These are phyloP conservation scores for Microtus montanus DNA, from an alignment of 2,113 vertebrate genomes.

Conservation along the genomic window DNA sequence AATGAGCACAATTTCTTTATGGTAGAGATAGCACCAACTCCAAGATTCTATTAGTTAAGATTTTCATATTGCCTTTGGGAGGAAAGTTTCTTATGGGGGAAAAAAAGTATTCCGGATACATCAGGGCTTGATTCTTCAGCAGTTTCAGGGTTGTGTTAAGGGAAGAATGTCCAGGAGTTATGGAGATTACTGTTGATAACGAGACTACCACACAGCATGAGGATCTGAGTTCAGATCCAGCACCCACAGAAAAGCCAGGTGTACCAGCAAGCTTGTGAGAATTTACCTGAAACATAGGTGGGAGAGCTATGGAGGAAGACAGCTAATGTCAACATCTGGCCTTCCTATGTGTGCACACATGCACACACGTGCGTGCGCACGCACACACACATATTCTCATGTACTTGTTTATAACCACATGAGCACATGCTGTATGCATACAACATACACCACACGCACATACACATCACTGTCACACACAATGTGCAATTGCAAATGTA, in stretches of 20 bases:
- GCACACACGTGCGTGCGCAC: neutral
- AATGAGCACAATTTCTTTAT: neutral
- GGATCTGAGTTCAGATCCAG: neutral
- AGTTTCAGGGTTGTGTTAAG: neutral
- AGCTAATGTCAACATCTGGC: neutral
- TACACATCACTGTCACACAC: neutral
- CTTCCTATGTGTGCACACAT: neutral
- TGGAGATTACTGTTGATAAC: neutral
- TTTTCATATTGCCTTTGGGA: slow-evolving; percentile 19
- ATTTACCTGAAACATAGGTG: neutral
- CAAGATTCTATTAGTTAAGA: slow-evolving; percentile 17
- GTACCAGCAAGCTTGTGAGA: neutral
- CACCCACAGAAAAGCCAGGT: neutral
- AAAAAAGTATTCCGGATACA: neutral
- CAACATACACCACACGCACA: neutral
- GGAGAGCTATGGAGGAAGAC: neutral
- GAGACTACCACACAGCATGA: neutral
- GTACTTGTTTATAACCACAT: neutral
- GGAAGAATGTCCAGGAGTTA: neutral
- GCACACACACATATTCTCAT: neutral
- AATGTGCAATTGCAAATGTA: neutral
- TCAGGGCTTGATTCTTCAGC: neutral
- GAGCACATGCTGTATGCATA: neutral
- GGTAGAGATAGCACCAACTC: neutral
- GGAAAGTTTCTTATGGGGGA: neutral